Evolutionary conservation across 2,113 vertebrate species (phyloP).

Genomic region (Psilopsiagon aymara): DNA sequence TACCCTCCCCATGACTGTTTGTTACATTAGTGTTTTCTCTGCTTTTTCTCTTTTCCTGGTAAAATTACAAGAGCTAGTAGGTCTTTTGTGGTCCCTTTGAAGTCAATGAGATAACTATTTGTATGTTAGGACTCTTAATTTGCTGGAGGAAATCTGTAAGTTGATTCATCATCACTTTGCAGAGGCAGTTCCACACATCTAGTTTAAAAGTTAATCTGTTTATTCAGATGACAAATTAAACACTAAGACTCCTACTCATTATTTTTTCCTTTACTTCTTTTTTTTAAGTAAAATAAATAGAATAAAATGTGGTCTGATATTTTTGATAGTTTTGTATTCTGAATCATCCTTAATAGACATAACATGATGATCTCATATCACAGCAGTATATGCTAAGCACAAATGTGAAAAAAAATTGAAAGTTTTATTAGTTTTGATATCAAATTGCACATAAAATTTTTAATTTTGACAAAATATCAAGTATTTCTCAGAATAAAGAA

Average conservation of each 20-base stretch:
- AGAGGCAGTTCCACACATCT: not conserved
- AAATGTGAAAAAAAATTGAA: not conserved
- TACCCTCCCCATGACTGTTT: not conserved
- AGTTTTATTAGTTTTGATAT: not conserved
- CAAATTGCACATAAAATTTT: not conserved
- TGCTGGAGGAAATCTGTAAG: not conserved
- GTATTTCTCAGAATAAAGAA: not conserved
- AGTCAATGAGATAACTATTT: not conserved
- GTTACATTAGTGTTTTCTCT: not conserved
- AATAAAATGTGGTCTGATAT: not conserved
- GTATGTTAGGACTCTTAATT: not conserved
- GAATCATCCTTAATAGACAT: not conserved
- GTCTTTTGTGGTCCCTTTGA: not conserved
- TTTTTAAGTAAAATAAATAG: not conserved
- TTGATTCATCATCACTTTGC: not conserved
- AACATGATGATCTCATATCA: not conserved
- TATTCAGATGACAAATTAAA: not conserved
- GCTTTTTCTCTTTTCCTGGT: not conserved
- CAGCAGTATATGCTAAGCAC: accelerated
- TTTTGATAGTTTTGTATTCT: not conserved
- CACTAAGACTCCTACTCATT: not conserved
- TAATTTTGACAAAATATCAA: not conserved
- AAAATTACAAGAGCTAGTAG: not conserved
- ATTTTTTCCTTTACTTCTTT: not conserved
- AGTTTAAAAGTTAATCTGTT: not conserved